A percentile compares a stretch with the other conserved stretches of the same genome.
Conservation (phyloP, 2,888 invertebrate genomes). For the Pomacea canaliculata region DNA sequence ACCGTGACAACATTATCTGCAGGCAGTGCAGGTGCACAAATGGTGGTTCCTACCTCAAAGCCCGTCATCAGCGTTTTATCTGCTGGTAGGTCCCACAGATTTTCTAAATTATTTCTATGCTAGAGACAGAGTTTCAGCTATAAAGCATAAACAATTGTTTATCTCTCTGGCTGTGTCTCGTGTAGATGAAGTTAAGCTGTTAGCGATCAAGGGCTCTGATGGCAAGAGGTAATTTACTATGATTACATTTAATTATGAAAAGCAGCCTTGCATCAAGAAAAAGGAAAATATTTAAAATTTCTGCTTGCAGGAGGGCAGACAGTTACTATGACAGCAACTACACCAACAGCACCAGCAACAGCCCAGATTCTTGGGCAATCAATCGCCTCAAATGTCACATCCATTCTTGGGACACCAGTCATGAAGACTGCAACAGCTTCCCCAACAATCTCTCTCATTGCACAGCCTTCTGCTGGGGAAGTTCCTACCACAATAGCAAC, state of each 20-base stretch:
- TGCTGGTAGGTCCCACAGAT: conserved; percentile 38
- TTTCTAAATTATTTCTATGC: no score
- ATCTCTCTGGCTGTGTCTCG: no score
- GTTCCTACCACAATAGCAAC: conserved; percentile 42
- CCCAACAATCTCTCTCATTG: conserved; percentile 54
- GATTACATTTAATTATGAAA: no score
- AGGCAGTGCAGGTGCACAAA: conserved; percentile 36
- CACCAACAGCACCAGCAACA: conserved; percentile 18
- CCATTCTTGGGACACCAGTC: conserved; percentile 4
- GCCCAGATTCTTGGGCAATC: conserved; percentile 35
- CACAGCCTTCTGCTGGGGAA: conserved; percentile 50
- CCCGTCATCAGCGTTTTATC: conserved; percentile 56
- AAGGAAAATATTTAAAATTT: no score
- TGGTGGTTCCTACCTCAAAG: conserved; percentile 39
- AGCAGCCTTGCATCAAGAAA: no score
- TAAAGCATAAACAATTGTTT: no score
- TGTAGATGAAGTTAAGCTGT: no score
- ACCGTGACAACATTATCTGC: conserved; percentile 48
- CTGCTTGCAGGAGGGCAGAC: conserved; percentile 20
- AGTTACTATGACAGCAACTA: conserved; percentile 19
- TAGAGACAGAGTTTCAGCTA: no score
- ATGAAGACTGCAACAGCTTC: conserved; percentile 51
- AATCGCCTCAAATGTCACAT: conserved; percentile 33
- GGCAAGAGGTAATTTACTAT: no score
- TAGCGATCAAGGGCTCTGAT: no score